phyloP scores from a whole-genome alignment of 2,888 invertebrate species.

The Pseudanteris insignis region DNA sequence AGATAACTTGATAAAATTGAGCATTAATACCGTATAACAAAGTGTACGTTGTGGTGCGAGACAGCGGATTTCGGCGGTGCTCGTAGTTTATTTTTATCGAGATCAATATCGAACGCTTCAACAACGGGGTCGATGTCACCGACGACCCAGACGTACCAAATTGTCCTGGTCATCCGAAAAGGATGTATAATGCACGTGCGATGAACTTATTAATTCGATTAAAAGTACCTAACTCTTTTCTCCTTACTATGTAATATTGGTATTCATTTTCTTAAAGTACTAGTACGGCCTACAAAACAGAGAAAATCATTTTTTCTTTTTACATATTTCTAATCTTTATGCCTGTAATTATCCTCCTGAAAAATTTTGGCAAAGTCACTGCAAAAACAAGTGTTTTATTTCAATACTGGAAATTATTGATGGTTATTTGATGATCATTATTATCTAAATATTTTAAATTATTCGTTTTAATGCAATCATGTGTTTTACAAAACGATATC shows the following conservation, averaged over 20 bases:
- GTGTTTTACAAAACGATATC: too few relatives aligned
- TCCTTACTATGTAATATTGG: slow-evolving; percentile 1
- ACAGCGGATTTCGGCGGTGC: slow-evolving; percentile 29
- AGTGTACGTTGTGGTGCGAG: slow-evolving; percentile 27
- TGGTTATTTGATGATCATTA: too few relatives aligned
- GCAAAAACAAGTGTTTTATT: too few relatives aligned
- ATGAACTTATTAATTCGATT: slow-evolving; percentile 11
- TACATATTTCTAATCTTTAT: too few relatives aligned
- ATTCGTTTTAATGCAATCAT: too few relatives aligned
- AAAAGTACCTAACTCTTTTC: slow-evolving; percentile 2
- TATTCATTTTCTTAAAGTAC: too few relatives aligned
- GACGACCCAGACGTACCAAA: slow-evolving; percentile 39
- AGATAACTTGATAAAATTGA: slow-evolving; percentile 40
- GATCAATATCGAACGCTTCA: slow-evolving; percentile 39
- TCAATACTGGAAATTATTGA: too few relatives aligned
- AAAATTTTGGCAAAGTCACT: too few relatives aligned
- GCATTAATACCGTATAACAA: slow-evolving; percentile 36
- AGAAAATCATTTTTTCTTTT: too few relatives aligned
- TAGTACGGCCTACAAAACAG: too few relatives aligned
- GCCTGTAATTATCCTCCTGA: too few relatives aligned
- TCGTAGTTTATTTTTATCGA: slow-evolving; percentile 39
- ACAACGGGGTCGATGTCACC: slow-evolving; percentile 34
- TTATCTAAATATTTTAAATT: too few relatives aligned
- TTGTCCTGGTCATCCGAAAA: slow-evolving; percentile 22
- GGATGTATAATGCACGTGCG: slow-evolving; percentile 14